Base-by-base conservation (phyloP, 2,113 vertebrate species). In the Polypterus bichir region DNA sequence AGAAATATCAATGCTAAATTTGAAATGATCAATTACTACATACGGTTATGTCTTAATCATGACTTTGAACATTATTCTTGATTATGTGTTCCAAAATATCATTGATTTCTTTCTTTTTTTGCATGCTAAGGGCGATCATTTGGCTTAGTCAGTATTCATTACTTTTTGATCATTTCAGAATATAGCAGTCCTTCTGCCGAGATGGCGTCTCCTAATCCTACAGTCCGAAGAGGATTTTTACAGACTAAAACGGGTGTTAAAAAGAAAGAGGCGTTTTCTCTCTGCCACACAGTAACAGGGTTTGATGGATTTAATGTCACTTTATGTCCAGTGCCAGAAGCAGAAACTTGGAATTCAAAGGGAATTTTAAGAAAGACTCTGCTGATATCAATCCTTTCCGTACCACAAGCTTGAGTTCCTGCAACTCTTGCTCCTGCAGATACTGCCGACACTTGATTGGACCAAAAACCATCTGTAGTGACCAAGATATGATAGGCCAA, bases 201-300 rank as follows among this genome's bases (percentile, higher is more conserved):
- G 71, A 99, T 99, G 64, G 94, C 91, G 3, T 98, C 96, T 8
- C 96, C 96, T 0, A 98, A 87, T 5, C 95, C 96, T 57, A 99
- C 96, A 57, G 96, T 99, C 83, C 94, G 79, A 27, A 92, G 70
- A 0, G 96, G 95, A 45, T 90, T 85, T 64, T 86, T 90, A 71
- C 96, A 99, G 61, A 99, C 86, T 69, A 99, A 69, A 9, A 98
- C 95, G 0, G 95, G 93, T 0, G 89, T 91, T 74, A 97, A 84
- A 71, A 96, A 74, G 78, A 99, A 97, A 3, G 88, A 87, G 59
- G 98, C 71, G 46, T 86, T 91, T 1, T 86, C 86, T 9, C 89
- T 74, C 48, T 65, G 83, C 94, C 95, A 99, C 3, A 73, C 66
- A 0, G 84, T 83, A 1, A 97, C 89, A 0, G 96, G 96, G 61